Percentiles rank a stretch among this genome's conserved stretches.
phyloP scores from a whole-genome alignment of 2,888 invertebrate genomes.

The Acleris literana region DNA sequence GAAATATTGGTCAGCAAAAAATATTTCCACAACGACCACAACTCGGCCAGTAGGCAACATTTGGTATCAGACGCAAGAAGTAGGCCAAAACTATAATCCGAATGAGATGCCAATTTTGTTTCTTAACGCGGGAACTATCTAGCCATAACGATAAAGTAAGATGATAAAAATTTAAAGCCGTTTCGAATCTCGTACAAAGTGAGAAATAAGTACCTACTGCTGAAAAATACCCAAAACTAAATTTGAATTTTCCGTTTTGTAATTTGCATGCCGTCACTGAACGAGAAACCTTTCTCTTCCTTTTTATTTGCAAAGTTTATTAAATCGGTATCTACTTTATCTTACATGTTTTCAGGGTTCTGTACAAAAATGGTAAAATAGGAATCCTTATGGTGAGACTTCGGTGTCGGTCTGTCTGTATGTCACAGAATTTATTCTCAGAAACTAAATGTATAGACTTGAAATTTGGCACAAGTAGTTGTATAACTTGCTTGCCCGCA shows the following conservation, averaged over 20 bases:
- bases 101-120: constrained; percentile 27
- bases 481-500: too few relatives aligned
- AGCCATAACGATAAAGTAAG: constrained; percentile 26
- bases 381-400: too few relatives aligned
- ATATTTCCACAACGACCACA: neutral
- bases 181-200: constrained; percentile 38
- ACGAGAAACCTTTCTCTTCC: too few relatives aligned
- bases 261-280: constrained; percentile 2
- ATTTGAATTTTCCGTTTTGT: constrained; percentile 43
- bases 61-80: constrained; percentile 20
- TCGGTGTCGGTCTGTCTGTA: too few relatives aligned
- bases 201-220: constrained; percentile 42
- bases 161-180: constrained; percentile 38
- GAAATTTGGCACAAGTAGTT: too few relatives aligned
- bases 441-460: too few relatives aligned
- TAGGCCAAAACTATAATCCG: constrained; percentile 29
- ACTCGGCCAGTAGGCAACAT: constrained; percentile 22
- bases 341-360: neutral
- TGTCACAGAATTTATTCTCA: too few relatives aligned
- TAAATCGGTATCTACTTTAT: too few relatives aligned
- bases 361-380: too few relatives aligned
- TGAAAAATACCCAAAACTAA: constrained; percentile 40
- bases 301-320: too few relatives aligned
- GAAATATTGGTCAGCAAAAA: constrained; percentile 35
- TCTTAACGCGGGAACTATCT: constrained; percentile 9